Base-by-base conservation (phyloP, 2,113 vertebrate genomes). In the Ovis canadensis region DNA sequence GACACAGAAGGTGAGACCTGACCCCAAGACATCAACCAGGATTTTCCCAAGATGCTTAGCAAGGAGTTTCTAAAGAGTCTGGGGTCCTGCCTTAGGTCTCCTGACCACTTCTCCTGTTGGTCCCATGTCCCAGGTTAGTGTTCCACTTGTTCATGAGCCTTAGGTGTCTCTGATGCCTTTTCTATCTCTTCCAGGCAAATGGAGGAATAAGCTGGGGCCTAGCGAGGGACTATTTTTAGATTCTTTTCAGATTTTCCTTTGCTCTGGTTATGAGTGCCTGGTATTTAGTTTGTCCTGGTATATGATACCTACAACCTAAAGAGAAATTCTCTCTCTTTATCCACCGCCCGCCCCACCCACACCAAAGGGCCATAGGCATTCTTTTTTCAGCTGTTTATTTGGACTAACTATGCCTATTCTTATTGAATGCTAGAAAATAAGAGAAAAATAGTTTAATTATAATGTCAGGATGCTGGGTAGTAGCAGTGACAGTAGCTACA, bases 401-500 rank as follows among this genome's bases (percentile, higher is more conserved):
- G 27, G 27, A 95, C 78, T 97, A 95, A 96, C 36, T 60, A 55
- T 60, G 52, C 50, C 21, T 88, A 74, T 13, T 60, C 43, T 97
- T 88, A 78, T 1, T 64, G 27, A 97, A 87, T 33, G 59, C 29
- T 80, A 48, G 40, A 64, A 91, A 92, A 93, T 11, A 90, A 92
- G 81, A 95, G 85, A 88, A 90, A 90, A 91, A 36, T 71, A 95
- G 88, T 88, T 96, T 57, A 92, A 94, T 82, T 87, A 96, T 86
- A 64, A 90, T 87, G 60, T 84, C 52, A 96, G 14, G 9, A 55
- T 96, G 48, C 50, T 67, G 52, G 48, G 54, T 88, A 90, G 96
- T 92, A 71, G 88, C 74, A 62, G 55, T 74, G 81, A 93, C 19
- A 64, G 62, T 77, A 71, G 88, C 89, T 83, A 36, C 43, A 89